Conservation (phyloP, 2,888 invertebrate genomes). For the Augiades crinisus region DNA sequence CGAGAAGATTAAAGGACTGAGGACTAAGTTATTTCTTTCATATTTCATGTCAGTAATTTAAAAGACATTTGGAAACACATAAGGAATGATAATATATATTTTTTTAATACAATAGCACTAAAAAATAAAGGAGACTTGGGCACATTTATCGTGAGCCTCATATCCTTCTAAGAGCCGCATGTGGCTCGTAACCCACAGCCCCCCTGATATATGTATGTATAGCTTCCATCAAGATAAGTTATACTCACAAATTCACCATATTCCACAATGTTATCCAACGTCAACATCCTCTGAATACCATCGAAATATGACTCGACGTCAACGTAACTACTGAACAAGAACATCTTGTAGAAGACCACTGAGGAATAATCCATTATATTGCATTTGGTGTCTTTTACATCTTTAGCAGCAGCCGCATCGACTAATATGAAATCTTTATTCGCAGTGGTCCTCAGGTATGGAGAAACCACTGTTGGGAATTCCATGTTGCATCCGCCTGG, state of each 20-base stretch:
- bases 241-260: conserved; percentile 78
- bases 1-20: too few species aligned
- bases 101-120: too few species aligned
- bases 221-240: too few species aligned
- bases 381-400: conserved; percentile 49
- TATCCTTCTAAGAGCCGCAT: too few species aligned
- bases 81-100: too few species aligned
- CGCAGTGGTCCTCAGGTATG: conserved; percentile 76
- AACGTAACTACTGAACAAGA: conserved; percentile 79
- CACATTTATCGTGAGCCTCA: too few species aligned
- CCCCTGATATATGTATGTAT: too few species aligned
- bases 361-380: conserved; percentile 35
- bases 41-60: too few species aligned
- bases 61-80: too few species aligned
- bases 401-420: conserved; percentile 76
- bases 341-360: conserved; percentile 83
- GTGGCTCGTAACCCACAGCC: too few species aligned
- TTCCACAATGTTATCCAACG: conserved; percentile 70
- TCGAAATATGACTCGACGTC: conserved; percentile 80
- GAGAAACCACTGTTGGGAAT: conserved; percentile 81
- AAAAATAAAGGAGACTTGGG: too few species aligned
- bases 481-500: conserved; percentile 91
- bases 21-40: too few species aligned
- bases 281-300: conserved; percentile 83
- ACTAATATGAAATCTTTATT: conserved; percentile 67